Conservation (phyloP, 2,797 vertebrate genomes). For the Eulemur rubriventer region DNA sequence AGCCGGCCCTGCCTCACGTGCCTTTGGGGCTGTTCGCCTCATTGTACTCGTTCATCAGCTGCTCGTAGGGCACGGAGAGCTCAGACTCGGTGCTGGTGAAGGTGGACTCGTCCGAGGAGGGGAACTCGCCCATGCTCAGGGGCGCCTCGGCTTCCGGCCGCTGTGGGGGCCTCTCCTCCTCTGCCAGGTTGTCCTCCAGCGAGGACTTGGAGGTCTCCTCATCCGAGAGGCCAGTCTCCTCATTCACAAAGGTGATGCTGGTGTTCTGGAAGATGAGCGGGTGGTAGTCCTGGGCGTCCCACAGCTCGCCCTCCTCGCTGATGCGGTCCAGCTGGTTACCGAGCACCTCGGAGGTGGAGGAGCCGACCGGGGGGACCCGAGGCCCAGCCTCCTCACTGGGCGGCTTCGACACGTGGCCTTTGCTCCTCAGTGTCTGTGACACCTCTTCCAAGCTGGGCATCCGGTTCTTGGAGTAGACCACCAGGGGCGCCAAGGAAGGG, state of each 20-base stretch:
- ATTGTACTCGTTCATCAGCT: slow-evolving; percentile 94
- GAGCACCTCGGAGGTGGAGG: slow-evolving; percentile 69
- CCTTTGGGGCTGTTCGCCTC: slow-evolving; percentile 89
- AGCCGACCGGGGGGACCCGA: slow-evolving; percentile 77
- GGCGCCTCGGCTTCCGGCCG: slow-evolving; percentile 71
- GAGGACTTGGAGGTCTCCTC: slow-evolving; percentile 92
- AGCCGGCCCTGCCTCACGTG: slow-evolving; percentile 81
- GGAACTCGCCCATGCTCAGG: slow-evolving; percentile 82
- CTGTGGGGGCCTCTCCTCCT: slow-evolving; percentile 67
- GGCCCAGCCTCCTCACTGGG: slow-evolving; percentile 86
- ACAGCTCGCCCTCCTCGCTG: slow-evolving; percentile 88
- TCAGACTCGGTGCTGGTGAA: slow-evolving; percentile 92
- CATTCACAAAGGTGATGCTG: slow-evolving; percentile 93
- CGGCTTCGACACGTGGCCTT: slow-evolving; percentile 89
- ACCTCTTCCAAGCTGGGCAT: slow-evolving; percentile 89
- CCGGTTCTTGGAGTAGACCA: slow-evolving; percentile 93
- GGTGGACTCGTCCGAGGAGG: slow-evolving; percentile 90
- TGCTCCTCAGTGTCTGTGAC: slow-evolving; percentile 84
- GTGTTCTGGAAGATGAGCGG: slow-evolving; percentile 91
- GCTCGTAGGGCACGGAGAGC: slow-evolving; percentile 92
- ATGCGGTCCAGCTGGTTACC: slow-evolving; percentile 97
- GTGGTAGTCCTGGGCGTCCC: slow-evolving; percentile 93
- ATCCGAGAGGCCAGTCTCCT: slow-evolving; percentile 89
- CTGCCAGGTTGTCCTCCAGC: slow-evolving; percentile 85
- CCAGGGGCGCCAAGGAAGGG: slow-evolving; percentile 87